These are phyloP conservation scores for Timandra comae DNA, from an alignment of 2,888 invertebrate species.

Conservation along the genomic window DNA sequence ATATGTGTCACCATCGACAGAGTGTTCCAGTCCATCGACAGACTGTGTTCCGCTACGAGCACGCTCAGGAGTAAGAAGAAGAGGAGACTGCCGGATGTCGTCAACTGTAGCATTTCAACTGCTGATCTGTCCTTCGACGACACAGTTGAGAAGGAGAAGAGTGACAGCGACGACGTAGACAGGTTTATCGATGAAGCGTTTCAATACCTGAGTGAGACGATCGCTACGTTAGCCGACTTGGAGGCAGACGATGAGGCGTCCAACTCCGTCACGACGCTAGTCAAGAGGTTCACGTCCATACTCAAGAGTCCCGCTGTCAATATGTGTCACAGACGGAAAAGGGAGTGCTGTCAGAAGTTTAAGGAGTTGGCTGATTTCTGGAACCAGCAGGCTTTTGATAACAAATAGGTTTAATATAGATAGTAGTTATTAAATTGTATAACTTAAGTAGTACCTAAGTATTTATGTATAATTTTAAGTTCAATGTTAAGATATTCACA, in stretches of 20 bases:
- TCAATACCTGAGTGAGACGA: constrained; percentile 42
- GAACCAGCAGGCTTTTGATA: constrained; percentile 37
- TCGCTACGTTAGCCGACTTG: constrained; percentile 30
- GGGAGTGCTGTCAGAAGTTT: constrained; percentile 49
- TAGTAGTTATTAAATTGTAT: too few species aligned
- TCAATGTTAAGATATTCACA: too few species aligned
- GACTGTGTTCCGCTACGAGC: constrained; percentile 46
- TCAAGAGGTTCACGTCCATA: constrained; percentile 51
- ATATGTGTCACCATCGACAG: constrained; percentile 59
- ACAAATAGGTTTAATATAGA: constrained; percentile 1
- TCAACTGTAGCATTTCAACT: constrained; percentile 56
- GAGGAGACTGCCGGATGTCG: constrained; percentile 35
- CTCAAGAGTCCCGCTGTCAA: constrained; percentile 40
- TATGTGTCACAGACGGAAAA: constrained; percentile 42
- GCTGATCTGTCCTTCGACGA: constrained; percentile 57
- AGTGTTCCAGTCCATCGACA: constrained; percentile 61
- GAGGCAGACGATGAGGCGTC: constrained; percentile 25
- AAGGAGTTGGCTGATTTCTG: constrained; percentile 60
- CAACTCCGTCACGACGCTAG: constrained; percentile 56
- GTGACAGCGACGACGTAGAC: constrained; percentile 43
- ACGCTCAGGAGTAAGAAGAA: constrained; percentile 36
- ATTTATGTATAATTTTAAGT: too few species aligned
- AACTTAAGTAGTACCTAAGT: too few species aligned
- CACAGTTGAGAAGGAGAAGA: constrained; percentile 29
- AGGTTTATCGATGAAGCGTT: constrained; percentile 62